Conservation (phyloP, 1,140 invertebrate genomes). For the Amyelois transitella region DNA sequence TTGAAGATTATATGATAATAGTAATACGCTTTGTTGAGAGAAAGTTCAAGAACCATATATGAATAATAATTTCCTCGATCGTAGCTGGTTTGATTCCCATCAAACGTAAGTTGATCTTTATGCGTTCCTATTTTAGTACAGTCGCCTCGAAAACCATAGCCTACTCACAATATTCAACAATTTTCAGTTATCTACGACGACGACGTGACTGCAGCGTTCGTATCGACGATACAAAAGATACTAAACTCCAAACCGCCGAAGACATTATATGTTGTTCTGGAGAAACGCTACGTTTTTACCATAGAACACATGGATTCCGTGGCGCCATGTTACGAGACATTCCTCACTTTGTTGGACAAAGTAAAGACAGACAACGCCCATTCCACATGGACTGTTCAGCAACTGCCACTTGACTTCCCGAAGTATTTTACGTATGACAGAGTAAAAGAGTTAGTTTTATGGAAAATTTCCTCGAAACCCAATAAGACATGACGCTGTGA, state of each 20-base stretch:
- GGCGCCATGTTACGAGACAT: conserved; percentile 90
- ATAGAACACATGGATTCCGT: conserved; percentile 84
- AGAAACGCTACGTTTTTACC: conserved; percentile 92
- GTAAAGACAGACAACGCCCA: conserved; percentile 61
- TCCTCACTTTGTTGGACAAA: conserved; percentile 77
- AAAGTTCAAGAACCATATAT: too few relatives aligned
- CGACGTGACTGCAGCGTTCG: conserved; percentile 87
- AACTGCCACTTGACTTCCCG: conserved; percentile 82
- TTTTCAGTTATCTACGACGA: conserved; percentile 91
- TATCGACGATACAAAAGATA: conserved; percentile 82
- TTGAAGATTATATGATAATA: too few relatives aligned
- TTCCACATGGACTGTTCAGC: conserved; percentile 76
- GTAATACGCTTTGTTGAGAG: too few relatives aligned
- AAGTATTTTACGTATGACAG: conserved; percentile 89
- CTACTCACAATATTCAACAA: too few relatives aligned
- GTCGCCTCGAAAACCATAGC: too few relatives aligned
- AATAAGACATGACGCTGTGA: conserved; percentile 23
- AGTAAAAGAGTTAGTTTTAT: conserved; percentile 83
- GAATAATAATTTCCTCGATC: too few relatives aligned
- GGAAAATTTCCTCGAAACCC: conserved; percentile 76
- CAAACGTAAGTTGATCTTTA: too few relatives aligned
- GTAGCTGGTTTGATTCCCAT: too few relatives aligned
- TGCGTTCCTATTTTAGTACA: too few relatives aligned
- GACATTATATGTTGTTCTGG: conserved; percentile 85
- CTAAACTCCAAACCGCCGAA: conserved; percentile 77